Percentiles rank a stretch among this genome's conserved stretches.
Conservation (phyloP, 2,113 vertebrate genomes). For the Hystrix brachyura region DNA sequence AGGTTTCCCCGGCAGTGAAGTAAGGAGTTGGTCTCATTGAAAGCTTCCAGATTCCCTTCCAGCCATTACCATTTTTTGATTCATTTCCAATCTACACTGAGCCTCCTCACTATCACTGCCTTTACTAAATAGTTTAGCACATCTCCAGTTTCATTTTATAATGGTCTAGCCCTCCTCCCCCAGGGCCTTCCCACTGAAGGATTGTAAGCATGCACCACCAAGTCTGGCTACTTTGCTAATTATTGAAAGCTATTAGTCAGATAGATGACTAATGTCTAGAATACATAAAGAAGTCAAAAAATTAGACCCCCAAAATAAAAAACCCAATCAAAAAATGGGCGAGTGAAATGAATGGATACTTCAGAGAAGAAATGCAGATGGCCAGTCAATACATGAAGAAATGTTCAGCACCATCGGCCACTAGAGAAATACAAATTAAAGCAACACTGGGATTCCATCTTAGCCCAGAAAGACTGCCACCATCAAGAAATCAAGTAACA, state of each 20-base stretch:
- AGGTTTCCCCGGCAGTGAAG: neutral
- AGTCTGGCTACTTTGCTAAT: neutral
- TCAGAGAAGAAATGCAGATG: no score
- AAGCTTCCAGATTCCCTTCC: neutral
- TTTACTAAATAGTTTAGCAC: neutral
- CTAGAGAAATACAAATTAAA: no score
- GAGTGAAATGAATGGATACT: no score
- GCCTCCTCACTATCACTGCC: neutral
- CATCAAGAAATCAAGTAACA: no score
- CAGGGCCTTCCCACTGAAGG: neutral
- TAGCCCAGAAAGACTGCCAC: no score
- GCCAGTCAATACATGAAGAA: no score
- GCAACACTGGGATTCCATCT: no score
- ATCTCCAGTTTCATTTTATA: neutral
- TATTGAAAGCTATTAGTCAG: neutral
- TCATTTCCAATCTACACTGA: neutral
- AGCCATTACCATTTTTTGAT: neutral
- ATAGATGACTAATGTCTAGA: neutral
- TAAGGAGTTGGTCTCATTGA: neutral
- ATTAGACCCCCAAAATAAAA: neutral
- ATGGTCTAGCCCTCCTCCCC: neutral
- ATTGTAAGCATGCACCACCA: no score
- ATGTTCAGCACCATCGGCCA: no score
- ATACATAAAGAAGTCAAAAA: neutral
- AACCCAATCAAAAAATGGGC: neutral